Percentiles rank a stretch among this genome's conserved stretches.
phyloP scores from a whole-genome alignment of 1,140 invertebrate species.

The Drosophila repleta region DNA sequence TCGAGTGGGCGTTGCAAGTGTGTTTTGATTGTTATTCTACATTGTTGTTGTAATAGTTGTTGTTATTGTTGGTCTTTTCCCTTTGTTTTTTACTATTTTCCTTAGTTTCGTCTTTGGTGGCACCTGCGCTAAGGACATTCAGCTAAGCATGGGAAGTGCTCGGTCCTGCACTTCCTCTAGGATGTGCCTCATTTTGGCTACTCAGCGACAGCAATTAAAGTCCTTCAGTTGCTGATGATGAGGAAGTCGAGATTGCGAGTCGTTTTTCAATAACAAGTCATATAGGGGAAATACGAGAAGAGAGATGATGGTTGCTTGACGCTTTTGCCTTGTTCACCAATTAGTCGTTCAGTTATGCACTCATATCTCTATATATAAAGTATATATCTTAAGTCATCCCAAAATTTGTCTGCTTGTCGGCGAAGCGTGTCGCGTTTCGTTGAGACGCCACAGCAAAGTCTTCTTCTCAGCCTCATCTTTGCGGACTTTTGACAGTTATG shows the following conservation, averaged over 20 bases:
- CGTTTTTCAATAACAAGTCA: background rate
- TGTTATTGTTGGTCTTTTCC: constrained; percentile 23
- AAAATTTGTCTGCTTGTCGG: constrained; percentile 70
- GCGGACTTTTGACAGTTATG: constrained; percentile 66
- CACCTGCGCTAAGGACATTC: constrained; percentile 25
- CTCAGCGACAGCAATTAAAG: constrained; percentile 17
- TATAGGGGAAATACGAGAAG: too few relatives aligned
- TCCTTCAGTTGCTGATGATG: constrained; percentile 5
- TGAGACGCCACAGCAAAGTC: constrained; percentile 26
- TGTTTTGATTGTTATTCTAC: constrained; percentile 71
- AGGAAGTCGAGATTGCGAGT: constrained; percentile 8
- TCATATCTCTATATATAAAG: background rate
- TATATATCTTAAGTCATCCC: constrained; percentile 38
- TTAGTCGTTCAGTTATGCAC: background rate
- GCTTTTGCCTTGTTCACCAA: too few relatives aligned
- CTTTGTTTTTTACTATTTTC: constrained; percentile 7
- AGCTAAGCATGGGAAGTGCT: constrained; percentile 41
- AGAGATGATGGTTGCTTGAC: too few relatives aligned
- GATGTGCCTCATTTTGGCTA: constrained; percentile 61
- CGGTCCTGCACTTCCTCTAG: constrained; percentile 53
- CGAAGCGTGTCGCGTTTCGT: constrained; percentile 46
- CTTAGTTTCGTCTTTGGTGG: constrained; percentile 68
- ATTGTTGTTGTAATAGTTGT: constrained; percentile 6
- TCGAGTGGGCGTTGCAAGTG: constrained; percentile 70
- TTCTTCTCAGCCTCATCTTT: constrained; percentile 33